Base-by-base conservation (phyloP, 2,888 invertebrate species). In the Aphodius granarius region DNA sequence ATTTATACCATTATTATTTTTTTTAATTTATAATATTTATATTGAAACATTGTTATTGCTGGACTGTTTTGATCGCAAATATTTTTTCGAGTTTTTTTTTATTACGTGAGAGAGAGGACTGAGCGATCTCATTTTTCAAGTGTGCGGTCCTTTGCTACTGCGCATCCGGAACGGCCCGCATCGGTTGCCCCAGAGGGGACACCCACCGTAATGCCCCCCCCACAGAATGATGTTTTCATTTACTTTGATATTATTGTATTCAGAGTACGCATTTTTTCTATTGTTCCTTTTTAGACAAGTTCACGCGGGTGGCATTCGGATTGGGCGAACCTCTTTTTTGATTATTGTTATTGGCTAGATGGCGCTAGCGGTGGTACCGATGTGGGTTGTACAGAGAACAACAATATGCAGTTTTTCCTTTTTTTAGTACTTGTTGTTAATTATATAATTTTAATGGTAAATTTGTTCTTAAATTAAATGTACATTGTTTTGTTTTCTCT, bases 391-490 rank as follows among this genome's bases (percentile, higher is more conserved):
- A 20, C 68, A 19, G 22, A 19, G 5, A 18, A 66, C 68, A 71
- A 82, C 77, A 88, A 85, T 88, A 87, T 85, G 85, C 88, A 88
- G 19, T 62, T 66, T 62, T 73, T 73, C 66, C 73, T 86, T 89
- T 90, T 84, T 86, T 89, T 90, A 90, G 89, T 89, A 89, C 89
- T 89, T 89, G 88, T 87, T 91, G 91, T 91, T 91, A 90, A 90
- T 90, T 90, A 90, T 90, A 90, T 90, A 85, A 79, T 86, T 87
- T 84, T 91, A 91, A 91, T 91, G 90, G 90, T 91, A 90, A 91
- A 90, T 90, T 91, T 91, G 91, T 91, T 91, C 91, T 91, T 91
- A 91, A 91, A 91, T 91, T 91, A 91, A 86, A 91, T 91, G 91
- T 91, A 91, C 91, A 91, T 91, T 91, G 91, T 92, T 92, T 92